Base-by-base conservation (phyloP, 2,797 vertebrate genomes). In the Gymnoscopelus braueri region DNA sequence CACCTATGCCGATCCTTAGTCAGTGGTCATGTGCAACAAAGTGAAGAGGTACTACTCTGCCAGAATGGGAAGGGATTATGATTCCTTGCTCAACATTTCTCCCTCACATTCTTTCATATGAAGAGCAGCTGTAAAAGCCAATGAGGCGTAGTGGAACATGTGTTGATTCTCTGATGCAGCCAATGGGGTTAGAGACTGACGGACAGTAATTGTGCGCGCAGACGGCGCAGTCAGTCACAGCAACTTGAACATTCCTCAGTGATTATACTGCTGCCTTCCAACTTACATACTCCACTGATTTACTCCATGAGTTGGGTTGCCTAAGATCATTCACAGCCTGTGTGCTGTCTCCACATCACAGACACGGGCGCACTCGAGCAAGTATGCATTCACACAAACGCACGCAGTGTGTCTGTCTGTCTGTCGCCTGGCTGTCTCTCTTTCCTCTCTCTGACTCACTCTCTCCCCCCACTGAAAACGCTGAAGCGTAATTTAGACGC, bases 191-290 rank as follows among this genome's bases (percentile, higher is more conserved):
- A 51, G 66, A 74, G 65, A 69, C 19, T 24, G 63, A 75, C 75
- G 66, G 71, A 83, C 71, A 79, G 52, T 63, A 68, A 80, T 67
- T 72, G 81, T 79, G 78, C 72, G 61, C 65, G 67, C 59, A 10
- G 39, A 44, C 39, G 39, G 39, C 39, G 8, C 39, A 44, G 39
- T 44, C 39, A 84, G 69, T 81, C 80, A 81, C 75, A 81, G 77
- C 74, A 88, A 71, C 86, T 81, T 69, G 50, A 84, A 57, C 88
- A 89, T 92, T 92, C 91, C 87, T 88, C 67, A 67, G 73, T 89
- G 85, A 91, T 92, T 91, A 88, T 86, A 89, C 81, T 60, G 65
- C 72, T 60, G 71, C 79, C 87, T 73, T 87, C 87, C 87, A 90
- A 86, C 51, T 70, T 74, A 72, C 81, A 86, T 87, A 83, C 79